Evolutionary conservation across 1,140 invertebrate genomes (phyloP), one percentile per base, ranked within the genome.

Genomic region (Thaumetopoea pityocampa): DNA sequence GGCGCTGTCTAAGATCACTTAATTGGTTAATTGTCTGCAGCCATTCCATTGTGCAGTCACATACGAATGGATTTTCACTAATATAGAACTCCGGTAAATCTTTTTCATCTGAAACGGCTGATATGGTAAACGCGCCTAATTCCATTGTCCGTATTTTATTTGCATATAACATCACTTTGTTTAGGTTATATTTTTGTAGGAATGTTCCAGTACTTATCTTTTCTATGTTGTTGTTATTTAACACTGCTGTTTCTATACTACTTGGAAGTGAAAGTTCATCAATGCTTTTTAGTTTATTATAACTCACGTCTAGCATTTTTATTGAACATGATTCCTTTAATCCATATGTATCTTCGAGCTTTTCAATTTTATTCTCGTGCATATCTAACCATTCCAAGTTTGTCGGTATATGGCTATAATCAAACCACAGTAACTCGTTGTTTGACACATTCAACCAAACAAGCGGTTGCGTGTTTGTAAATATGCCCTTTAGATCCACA

Each of bases 41-140:
- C 93, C 93, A 95, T 80, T 94, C 93, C 92, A 95, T 93, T 44
- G 89, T 90, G 74, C 94, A 95, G 66, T 95, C 92, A 67, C 93
- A 95, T 45, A 90, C 86, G 66, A 95, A 92, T 6, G 93, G 92
- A 84, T 95, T 95, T 40, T 90, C 89, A 14, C 92, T 92, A 41
- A 94, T 90, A 70, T 92, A 93, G 78, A 94, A 94, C 70, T 92
- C 89, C 1, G 92, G 91, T 53, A 93, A 72, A 59, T 91, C 88
- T 62, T 87, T 88, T 45, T 91, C 86, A 33, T 89, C 87, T 0
- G 88, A 84, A 36, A 93, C 89, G 42, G 88, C 76, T 43, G 88
- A 88, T 56, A 95, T 77, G 35, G 89, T 88, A 30, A 95, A 87
- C 1, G 92, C 89, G 1, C 89, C 87, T 29, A 95, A 83, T 48